Conservation (phyloP, 2,113 vertebrate species). For the Notiomystis cincta region DNA sequence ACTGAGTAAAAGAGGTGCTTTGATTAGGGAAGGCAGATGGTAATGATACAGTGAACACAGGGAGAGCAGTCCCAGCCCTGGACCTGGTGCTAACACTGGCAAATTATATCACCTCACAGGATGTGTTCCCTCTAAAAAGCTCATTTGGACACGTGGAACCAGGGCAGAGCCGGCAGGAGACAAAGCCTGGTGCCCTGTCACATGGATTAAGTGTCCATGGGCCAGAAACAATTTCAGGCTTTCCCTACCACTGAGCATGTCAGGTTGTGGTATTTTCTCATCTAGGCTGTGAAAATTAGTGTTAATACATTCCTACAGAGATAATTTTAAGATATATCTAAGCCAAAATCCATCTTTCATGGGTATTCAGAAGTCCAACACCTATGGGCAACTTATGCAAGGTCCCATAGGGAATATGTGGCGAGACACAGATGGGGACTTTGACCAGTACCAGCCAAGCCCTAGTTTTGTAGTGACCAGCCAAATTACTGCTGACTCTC, state of each 20-base stretch:
- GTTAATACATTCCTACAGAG: background rate
- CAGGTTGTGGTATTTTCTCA: background rate
- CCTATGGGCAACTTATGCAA: background rate
- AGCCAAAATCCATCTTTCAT: background rate
- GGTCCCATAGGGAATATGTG: background rate
- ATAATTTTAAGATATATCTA: background rate
- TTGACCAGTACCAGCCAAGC: background rate
- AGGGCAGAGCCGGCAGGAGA: accelerated
- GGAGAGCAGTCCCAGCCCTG: background rate
- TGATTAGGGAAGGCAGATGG: background rate
- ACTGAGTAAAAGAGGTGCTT: background rate
- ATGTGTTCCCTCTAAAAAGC: background rate
- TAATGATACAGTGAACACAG: background rate
- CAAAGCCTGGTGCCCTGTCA: background rate
- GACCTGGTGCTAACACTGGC: background rate
- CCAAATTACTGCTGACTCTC: background rate
- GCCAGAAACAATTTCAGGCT: background rate
- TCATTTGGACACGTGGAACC: background rate
- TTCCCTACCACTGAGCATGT: background rate
- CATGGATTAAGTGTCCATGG: background rate
- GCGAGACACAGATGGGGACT: background rate
- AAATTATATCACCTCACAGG: background rate
- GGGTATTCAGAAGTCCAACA: background rate
- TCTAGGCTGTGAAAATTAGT: background rate
- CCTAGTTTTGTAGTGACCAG: background rate